Base-by-base conservation (phyloP, 30 jellyfish, hydroid and myxozoan genomes). In the Hydractinia echinata region DNA sequence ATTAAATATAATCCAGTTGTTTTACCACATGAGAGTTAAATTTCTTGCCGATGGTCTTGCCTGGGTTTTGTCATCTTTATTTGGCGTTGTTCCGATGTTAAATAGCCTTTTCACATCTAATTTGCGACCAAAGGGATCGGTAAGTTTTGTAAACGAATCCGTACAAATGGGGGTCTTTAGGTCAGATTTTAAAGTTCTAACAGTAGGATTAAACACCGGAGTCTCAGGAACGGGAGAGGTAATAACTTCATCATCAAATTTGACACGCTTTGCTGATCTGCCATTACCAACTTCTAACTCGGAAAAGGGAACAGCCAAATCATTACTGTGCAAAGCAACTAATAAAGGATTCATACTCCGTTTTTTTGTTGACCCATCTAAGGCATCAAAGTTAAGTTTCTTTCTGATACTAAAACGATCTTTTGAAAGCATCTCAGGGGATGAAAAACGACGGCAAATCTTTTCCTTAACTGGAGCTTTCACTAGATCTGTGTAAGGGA, bases 181-280 rank as follows among this genome's bases (percentile, higher is more conserved):
- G 39, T 64, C 39, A 64, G 74, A 64, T 64, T 64, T 64, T 30
- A 30, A 30, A 13, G 74, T 13, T 13, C 74, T 64, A 13, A n/a
- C 19, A n/a, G 74, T n/a, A n/a, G 74, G 39, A 64, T 7, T 51
- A n/a, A 64, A 7, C 9, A 64, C 74, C 39, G 74, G 74, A 6
- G 74, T 64, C 16, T 64, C 74, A n/a, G 74, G 74, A n/a, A 44
- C 74, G 19, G 74, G 74, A 7, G 74, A 64, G 39, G 74, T 64
- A 3, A 44, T 64, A 7, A 64, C 74, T 51, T 64, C 74, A 64
- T 64, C 74, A 7, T 64, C 74, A 64, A 64, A 64, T 13, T 64
- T 64, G 4, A 64, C 74, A 6, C 74, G 74, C 74, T 64, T 64
- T 6, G 74, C 74, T 7, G 18, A n/a, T n/a, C 74, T 44, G 44